Evolutionary conservation across 2,113 vertebrate genomes (phyloP).

Genomic region (Lichenostomus cassidix): DNA sequence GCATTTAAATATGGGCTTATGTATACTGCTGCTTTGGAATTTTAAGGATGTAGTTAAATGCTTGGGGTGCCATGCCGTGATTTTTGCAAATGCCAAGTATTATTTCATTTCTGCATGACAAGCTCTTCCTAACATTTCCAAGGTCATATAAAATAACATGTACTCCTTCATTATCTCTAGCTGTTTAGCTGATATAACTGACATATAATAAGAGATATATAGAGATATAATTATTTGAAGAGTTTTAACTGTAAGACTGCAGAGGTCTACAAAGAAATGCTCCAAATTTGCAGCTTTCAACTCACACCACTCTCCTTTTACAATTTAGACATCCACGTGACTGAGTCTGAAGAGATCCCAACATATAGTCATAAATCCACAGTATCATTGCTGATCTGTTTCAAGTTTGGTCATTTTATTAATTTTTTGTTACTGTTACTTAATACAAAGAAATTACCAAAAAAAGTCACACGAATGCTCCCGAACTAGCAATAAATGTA

Average conservation of each 20-base stretch:
- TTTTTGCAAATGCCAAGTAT: neutral
- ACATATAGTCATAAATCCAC: neutral
- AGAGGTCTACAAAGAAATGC: neutral
- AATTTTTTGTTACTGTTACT: neutral
- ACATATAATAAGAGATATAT: neutral
- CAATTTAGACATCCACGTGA: neutral
- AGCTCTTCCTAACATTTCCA: neutral
- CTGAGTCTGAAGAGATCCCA: neutral
- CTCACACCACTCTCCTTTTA: neutral
- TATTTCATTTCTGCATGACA: neutral
- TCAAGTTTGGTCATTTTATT: neutral
- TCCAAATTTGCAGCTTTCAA: neutral
- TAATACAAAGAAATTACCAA: neutral
- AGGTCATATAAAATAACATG: neutral
- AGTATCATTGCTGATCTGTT: neutral
- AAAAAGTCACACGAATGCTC: neutral
- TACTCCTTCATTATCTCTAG: neutral
- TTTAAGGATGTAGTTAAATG: neutral
- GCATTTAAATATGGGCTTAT: neutral
- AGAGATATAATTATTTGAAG: neutral
- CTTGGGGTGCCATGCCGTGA: neutral
- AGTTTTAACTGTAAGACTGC: neutral
- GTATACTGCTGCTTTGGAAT: neutral
- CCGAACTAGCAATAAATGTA: neutral
- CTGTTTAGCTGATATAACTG: neutral